These are phyloP conservation scores for Meteorus colon DNA, from an alignment of 2,888 invertebrate species.

Conservation along the genomic window DNA sequence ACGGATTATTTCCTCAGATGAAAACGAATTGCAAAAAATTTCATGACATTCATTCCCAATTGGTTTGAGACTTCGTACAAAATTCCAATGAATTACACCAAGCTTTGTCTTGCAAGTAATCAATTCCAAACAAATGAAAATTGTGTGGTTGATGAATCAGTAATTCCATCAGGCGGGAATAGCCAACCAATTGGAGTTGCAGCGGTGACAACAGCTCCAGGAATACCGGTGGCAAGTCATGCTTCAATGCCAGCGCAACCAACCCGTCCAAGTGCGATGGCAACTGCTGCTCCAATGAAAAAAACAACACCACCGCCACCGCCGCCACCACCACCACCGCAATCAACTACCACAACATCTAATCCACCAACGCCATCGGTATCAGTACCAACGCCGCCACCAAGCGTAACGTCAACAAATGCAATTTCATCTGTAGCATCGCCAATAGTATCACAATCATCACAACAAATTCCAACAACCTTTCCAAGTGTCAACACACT, in stretches of 20 bases:
- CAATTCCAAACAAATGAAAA: background rate
- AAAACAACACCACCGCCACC: constrained; percentile 66
- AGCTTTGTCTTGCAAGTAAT: too few relatives aligned
- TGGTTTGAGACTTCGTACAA: too few relatives aligned
- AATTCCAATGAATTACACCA: too few relatives aligned
- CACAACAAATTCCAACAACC: constrained; percentile 64
- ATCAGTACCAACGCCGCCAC: constrained; percentile 68
- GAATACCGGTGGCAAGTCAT: constrained; percentile 70
- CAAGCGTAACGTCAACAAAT: constrained; percentile 68
- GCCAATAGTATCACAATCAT: constrained; percentile 64
- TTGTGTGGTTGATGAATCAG: constrained; percentile 41
- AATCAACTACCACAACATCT: constrained; percentile 64
- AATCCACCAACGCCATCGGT: constrained; percentile 65
- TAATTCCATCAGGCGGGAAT: constrained; percentile 67
- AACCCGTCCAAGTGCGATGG: constrained; percentile 67
- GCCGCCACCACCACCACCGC: constrained; percentile 66
- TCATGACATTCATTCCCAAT: too few relatives aligned
- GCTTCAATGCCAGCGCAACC: constrained; percentile 71
- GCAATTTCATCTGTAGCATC: constrained; percentile 65
- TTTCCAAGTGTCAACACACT: constrained; percentile 65
- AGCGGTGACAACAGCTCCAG: constrained; percentile 71
- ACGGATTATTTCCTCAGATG: too few relatives aligned
- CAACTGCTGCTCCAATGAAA: constrained; percentile 70
- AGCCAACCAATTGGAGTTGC: constrained; percentile 76
- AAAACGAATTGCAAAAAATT: too few relatives aligned